Base-by-base conservation (phyloP, 2,888 invertebrate genomes). In the Pollenia angustigena region DNA sequence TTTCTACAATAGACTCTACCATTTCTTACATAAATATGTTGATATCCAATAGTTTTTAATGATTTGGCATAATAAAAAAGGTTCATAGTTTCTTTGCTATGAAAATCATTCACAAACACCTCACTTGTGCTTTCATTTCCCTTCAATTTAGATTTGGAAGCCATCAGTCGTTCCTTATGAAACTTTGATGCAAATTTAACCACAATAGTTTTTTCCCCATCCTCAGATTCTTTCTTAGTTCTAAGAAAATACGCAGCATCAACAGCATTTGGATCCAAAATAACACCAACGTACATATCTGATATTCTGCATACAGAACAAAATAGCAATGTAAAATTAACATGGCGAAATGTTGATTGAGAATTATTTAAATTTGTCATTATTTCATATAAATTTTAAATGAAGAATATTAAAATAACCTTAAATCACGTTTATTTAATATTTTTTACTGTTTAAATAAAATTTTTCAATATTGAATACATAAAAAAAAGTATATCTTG, bases 51-150 rank as follows among this genome's bases (percentile, higher is more conserved):
- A 4, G 54, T 42, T 46, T 76, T 64, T 46, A 66, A 56, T 23
- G 76, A 16, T 54, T 76, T 76, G 7, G 78, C 76, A 56, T 78
- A 56, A 16, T 46, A 18, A 14, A 66, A 66, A 44, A 78, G 48
- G 12, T 68, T 52, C 44, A 66, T 46, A 18, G 78, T 54, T 68
- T 78, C 66, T 11, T 58, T 66, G n/a, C 78, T 68, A 40, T 66
- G 12, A 12, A 50, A 75, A 50, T 75, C 60, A 40, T 75, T 75
- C 4, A 75, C 32, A 62, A n/a, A 75, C 11, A 78, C 66, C 14
- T 18, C 54, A 18, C 66, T 78, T 3, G 68, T 68, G 11, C 48
- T 16, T 32, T 56, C 68, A 12, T 56, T 66, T 68, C 11, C 48
- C n/a, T 32, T 56, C 58, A 12, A 46, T 66, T 66, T 78, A 2